Percentiles rank a stretch among this genome's conserved stretches.
Conservation (phyloP, 2,797 vertebrate genomes). For the Phalloptychus januarius region DNA sequence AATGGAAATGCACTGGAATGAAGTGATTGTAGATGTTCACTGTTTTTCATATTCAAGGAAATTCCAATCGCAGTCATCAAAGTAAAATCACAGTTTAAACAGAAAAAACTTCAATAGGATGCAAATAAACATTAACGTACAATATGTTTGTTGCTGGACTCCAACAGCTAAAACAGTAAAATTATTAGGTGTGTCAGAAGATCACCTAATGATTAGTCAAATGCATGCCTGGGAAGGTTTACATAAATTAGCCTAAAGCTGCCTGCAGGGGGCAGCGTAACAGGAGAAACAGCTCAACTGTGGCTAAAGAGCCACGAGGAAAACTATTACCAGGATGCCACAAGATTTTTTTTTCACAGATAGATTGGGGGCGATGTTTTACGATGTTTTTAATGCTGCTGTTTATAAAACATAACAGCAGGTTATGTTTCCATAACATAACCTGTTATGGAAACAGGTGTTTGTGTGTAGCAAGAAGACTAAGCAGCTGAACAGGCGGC, state of each 20-base stretch:
- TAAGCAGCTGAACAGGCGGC: not conserved
- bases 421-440: no score
- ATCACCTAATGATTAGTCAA: not conserved
- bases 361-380: not conserved
- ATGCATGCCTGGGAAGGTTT: not conserved
- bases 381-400: not conserved
- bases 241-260: not conserved
- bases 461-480: not conserved
- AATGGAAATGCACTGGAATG: not conserved
- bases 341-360: not conserved
- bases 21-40: not conserved
- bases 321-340: not conserved
- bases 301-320: not conserved
- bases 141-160: not conserved
- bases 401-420: not conserved
- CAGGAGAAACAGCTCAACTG: not conserved
- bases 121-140: not conserved
- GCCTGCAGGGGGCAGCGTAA: not conserved
- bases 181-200: not conserved
- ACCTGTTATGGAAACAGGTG: no score
- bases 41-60: not conserved
- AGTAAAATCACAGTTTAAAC: not conserved
- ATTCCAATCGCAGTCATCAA: not conserved
- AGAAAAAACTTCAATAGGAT: not conserved
- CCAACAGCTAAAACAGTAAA: not conserved